These are phyloP conservation scores for Octomys mimax DNA, from an alignment of 2,797 vertebrate genomes.

Conservation along the genomic window DNA sequence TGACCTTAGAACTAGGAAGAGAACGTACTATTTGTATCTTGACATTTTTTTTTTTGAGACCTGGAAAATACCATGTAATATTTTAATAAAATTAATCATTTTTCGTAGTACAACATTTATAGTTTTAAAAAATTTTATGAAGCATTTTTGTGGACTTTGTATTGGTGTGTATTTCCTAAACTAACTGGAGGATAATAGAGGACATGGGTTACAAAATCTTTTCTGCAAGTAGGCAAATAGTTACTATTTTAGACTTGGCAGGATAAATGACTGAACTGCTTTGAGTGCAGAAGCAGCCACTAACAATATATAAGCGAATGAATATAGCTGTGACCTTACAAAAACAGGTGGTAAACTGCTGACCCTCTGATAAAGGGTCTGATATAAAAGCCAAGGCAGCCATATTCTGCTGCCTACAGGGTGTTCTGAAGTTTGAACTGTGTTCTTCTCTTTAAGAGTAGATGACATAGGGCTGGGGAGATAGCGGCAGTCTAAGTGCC, in stretches of 20 bases:
- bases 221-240: conserved; percentile 14
- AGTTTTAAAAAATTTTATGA: conserved; percentile 9
- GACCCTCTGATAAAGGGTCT: neutral
- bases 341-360: conserved; percentile 2
- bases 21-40: neutral
- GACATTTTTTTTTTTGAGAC: conserved; percentile 31
- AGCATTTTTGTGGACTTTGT: conserved; percentile 29
- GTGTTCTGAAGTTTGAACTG: conserved; percentile 13
- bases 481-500: too few species aligned
- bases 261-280: conserved; percentile 1
- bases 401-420: neutral
- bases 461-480: neutral
- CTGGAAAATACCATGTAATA: conserved; percentile 41
- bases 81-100: neutral
- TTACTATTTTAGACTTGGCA: conserved; percentile 53
- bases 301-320: neutral
- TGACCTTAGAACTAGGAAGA: conserved; percentile 48
- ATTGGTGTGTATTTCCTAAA: conserved; percentile 1
- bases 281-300: conserved; percentile 38
- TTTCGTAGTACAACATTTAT: conserved; percentile 4
- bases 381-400: conserved; percentile 21
- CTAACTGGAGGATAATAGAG: neutral
- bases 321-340: neutral
- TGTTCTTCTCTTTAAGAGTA: conserved; percentile 2
- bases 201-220: conserved; percentile 31